A percentile compares a stretch with the other conserved stretches of the same genome.
phyloP scores from a whole-genome alignment of 2,113 vertebrate species.

The Dromas ardeola region DNA sequence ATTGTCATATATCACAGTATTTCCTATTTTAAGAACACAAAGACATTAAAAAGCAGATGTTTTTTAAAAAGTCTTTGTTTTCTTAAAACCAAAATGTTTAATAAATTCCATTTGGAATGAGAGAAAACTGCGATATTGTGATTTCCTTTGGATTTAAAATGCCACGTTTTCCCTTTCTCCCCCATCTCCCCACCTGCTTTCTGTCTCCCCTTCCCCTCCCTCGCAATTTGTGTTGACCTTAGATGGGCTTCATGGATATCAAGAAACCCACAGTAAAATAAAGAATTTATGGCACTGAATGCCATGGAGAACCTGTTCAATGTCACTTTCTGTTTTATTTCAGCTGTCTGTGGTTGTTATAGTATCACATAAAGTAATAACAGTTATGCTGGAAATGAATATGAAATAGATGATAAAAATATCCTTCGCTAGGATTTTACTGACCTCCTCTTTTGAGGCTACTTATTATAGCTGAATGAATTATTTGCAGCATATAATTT shows the following conservation, averaged over 20 bases:
- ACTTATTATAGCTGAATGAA: slow-evolving; percentile 62
- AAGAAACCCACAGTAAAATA: slow-evolving; percentile 13
- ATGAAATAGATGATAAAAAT: slow-evolving; percentile 60
- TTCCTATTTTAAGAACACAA: not conserved
- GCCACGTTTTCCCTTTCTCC: not conserved
- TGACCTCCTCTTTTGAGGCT: slow-evolving; percentile 74
- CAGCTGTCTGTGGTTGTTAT: slow-evolving; percentile 20
- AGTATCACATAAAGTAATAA: slow-evolving; percentile 56
- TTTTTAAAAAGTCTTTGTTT: not conserved
- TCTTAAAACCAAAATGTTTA: not conserved
- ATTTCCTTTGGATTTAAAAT: slow-evolving; percentile 35
- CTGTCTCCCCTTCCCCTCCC: not conserved
- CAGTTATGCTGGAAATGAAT: slow-evolving; percentile 52
- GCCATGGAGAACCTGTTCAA: slow-evolving; percentile 37
- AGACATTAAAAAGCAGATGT: not conserved
- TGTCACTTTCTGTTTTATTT: slow-evolving; percentile 58
- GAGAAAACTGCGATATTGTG: not conserved
- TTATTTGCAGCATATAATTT: slow-evolving; percentile 73
- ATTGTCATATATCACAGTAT: not conserved
- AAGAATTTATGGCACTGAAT: slow-evolving; percentile 44
- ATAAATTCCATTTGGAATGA: not conserved
- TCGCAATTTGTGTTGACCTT: not conserved
- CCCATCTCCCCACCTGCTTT: not conserved
- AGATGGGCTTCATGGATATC: slow-evolving; percentile 23
- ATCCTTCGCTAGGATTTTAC: slow-evolving; percentile 44